These are phyloP conservation scores for Chrysolophus pictus DNA, from an alignment of 2,797 vertebrate species.

Conservation along the genomic window DNA sequence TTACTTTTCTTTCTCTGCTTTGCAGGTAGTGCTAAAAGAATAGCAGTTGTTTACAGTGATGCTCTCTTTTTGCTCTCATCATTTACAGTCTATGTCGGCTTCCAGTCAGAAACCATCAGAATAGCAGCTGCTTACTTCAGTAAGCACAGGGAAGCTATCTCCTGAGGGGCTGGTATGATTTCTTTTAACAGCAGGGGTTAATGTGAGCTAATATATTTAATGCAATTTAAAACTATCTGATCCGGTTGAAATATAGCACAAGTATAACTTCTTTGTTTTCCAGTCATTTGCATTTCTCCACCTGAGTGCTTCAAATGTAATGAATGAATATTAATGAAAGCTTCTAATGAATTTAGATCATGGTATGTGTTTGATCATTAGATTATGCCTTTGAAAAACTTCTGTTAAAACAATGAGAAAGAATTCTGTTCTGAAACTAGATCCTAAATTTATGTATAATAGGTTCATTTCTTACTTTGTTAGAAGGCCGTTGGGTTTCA, in stretches of 20 bases:
- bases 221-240: background rate
- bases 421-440: constrained; percentile 10
- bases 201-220: background rate
- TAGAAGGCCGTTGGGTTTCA: constrained; percentile 4
- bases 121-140: background rate
- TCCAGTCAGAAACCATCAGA: background rate
- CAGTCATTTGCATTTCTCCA: constrained; percentile 19
- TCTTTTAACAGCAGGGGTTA: background rate
- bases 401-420: background rate
- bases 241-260: background rate
- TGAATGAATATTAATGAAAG: constrained; percentile 52
- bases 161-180: background rate
- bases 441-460: background rate
- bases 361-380: constrained; percentile 30
- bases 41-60: background rate
- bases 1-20: background rate
- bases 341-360: constrained; percentile 24
- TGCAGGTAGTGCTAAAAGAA: background rate
- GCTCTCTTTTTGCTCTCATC: background rate
- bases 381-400: constrained; percentile 29
- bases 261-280: constrained; percentile 5
- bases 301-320: constrained; percentile 30
- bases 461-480: background rate
- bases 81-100: background rate
- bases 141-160: background rate